Base-by-base conservation (phyloP, 2,113 vertebrate species). In the Prunella himalayana region DNA sequence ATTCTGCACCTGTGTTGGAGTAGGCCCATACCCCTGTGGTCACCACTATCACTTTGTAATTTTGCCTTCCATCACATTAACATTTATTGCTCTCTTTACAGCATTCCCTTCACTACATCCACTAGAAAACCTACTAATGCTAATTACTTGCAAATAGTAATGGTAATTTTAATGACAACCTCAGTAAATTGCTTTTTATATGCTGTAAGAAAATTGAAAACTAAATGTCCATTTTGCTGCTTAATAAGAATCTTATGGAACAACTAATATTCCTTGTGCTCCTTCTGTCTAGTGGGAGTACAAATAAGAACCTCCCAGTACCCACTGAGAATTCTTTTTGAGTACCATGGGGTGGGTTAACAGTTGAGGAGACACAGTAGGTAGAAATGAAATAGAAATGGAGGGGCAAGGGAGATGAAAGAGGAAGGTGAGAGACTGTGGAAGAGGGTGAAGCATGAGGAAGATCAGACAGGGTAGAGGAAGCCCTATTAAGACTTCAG, bases 131-230 rank as follows among this genome's bases (percentile, higher is more conserved):
- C 69, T 80, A 59, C 57, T 75, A 90, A 90, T 88, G 76, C 76
- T 88, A 90, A 96, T 93, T 92, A 95, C 76, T 92, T 92, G 50
- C 47, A 97, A 96, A 93, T 85, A 92, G 82, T 59, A 90, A 77
- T 95, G 65, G 94, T 83, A 73, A 81, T 93, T 96, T 92, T 86
- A 95, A 94, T 39, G 72, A 68, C 92, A 95, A 64, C 75, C 60
- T 78, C 85, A 83, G 71, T 81, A 86, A 95, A 88, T 95, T 84
- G 87, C 78, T 88, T 95, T 93, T 93, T 94, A 83, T 94, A 63
- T 90, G 69, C 77, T 85, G 61, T 82, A 84, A 91, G 86, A 87
- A 96, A 94, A 91, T 79, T 71, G 86, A 89, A 95, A 89, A 53
- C 51, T 79, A 42, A 77, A 30, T 85, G 73, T 89, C 77, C n/a